Evolutionary conservation across 2,113 vertebrate species (phyloP).

Genomic region (Riparia riparia): DNA sequence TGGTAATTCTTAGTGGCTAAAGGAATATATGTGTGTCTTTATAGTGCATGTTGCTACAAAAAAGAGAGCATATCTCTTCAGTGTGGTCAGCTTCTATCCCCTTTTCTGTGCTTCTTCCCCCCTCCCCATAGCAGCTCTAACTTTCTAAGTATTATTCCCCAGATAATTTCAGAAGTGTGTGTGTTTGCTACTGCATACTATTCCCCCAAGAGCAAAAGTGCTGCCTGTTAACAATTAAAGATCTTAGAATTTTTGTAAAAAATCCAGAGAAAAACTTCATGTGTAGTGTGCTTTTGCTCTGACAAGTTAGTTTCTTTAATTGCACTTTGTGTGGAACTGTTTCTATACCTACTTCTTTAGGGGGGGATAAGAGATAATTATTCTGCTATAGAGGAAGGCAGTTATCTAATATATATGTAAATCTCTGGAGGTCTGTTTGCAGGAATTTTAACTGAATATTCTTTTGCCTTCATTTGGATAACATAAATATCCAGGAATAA

Average conservation of each 20-base stretch:
- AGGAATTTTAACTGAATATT: neutral
- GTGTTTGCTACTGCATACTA: neutral
- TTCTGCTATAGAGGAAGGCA: neutral
- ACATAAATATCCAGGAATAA: neutral
- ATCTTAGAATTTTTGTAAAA: neutral
- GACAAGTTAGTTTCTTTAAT: neutral
- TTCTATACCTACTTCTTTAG: neutral
- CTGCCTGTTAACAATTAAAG: neutral
- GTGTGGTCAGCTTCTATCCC: neutral
- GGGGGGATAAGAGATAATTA: neutral
- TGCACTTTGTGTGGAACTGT: accelerated
- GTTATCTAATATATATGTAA: neutral
- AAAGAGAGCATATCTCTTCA: accelerated
- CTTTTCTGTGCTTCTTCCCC: neutral
- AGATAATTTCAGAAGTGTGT: neutral
- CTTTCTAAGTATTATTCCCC: neutral
- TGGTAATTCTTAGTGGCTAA: neutral
- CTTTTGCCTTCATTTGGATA: neutral
- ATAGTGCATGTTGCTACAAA: neutral
- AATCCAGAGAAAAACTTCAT: neutral
- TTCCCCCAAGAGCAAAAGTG: neutral
- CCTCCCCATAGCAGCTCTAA: neutral
- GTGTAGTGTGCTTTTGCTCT: neutral
- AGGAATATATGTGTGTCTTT: neutral
- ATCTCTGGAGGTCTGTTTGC: neutral